Base-by-base conservation (phyloP, 2,797 vertebrate genomes). In the Manis crassicaudata region DNA sequence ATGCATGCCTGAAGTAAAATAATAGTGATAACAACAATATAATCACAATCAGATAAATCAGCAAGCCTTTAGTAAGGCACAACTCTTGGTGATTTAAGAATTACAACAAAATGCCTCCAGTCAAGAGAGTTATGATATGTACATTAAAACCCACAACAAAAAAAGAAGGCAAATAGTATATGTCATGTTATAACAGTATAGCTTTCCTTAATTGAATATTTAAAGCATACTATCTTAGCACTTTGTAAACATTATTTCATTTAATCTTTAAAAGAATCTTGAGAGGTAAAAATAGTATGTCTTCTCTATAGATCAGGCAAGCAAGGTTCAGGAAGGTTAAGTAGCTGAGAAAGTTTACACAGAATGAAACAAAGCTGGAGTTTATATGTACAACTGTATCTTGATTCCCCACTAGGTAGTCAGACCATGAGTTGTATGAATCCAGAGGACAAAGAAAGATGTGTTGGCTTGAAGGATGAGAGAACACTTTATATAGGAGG, bases 21-120 rank as follows among this genome's bases (percentile, higher is more conserved):
- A 79, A 85, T 63, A 54, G 89, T 6, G 25, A 79, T 46, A 83
- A 70, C 6, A 43, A 52, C 63, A 85, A 72, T 16, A 68, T 16
- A 68, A 21, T 86, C 43, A 80, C 21, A 25, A 43, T 90, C 50
- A 52, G 84, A 72, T 91, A 86, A 91, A 72, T 86, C 88, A 85
- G 21, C 43, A 85, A 85, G 54, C 16, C 5, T 80, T 94, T 37
- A 56, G 18, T 63, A 94, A 85, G 56, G 54, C 32, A 65, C 32
- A 46, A 40, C 25, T 79, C 40, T 62, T 83, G 20, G 25, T 90
- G 37, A 50, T 65, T 73, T 72, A 62, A 73, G 56, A 91, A 72
- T 79, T 80, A 72, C 2, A 37, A 86, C 63, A 60, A 80, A 84
- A 84, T 60, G 52, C n/a, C 27, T 90, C 52, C n/a, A 83, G 27